Conservation (phyloP, 2,888 invertebrate genomes). For the Melangyna quadrimaculata region DNA sequence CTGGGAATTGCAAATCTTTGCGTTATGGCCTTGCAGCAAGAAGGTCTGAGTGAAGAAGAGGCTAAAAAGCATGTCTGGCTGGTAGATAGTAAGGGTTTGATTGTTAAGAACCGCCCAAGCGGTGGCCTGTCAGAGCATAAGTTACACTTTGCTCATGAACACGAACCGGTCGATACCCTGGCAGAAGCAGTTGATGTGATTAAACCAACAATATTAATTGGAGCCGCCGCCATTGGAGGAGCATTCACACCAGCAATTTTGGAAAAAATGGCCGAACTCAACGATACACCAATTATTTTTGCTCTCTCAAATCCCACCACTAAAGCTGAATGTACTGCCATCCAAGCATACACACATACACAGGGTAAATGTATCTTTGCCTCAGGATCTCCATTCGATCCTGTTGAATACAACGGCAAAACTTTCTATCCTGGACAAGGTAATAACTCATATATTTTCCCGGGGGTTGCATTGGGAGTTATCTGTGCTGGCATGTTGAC, state of each 20-base stretch:
- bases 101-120: constrained; percentile 92
- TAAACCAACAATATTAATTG: constrained; percentile 95
- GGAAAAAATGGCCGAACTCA: constrained; percentile 90
- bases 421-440: constrained; percentile 96
- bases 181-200: constrained; percentile 89
- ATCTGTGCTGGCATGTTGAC: constrained; percentile 93
- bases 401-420: constrained; percentile 90
- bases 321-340: constrained; percentile 99
- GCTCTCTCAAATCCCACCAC: constrained; percentile 99
- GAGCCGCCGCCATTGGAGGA: constrained; percentile 95
- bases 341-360: constrained; percentile 94
- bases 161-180: constrained; percentile 88
- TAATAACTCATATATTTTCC: constrained; percentile 98
- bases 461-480: constrained; percentile 95
- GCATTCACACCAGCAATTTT: constrained; percentile 96
- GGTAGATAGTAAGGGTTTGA: constrained; percentile 97
- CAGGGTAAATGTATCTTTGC: constrained; percentile 97
- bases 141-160: constrained; percentile 89
- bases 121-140: constrained; percentile 92
- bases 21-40: constrained; percentile 94
- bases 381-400: constrained; percentile 97
- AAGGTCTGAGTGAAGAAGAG: constrained; percentile 88
- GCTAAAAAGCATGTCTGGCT: constrained; percentile 94
- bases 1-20: constrained; percentile 96
- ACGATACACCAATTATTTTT: constrained; percentile 95